A percentile compares a stretch with the other conserved stretches of the same genome.
Evolutionary conservation across 2,888 invertebrate genomes (phyloP).

Genomic region (Hydropsyche betteni): DNA sequence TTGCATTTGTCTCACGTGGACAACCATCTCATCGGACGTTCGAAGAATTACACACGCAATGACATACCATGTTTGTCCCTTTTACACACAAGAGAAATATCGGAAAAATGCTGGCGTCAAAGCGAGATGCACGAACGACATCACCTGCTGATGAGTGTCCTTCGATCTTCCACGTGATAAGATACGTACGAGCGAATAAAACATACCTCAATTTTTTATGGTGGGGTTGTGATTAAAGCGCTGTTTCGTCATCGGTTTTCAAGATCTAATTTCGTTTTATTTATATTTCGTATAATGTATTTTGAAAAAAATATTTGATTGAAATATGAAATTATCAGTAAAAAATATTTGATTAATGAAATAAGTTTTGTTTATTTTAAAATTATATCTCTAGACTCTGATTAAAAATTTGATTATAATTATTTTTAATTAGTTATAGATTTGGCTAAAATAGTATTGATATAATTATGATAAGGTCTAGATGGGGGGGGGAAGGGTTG

Average conservation of each 20-base stretch:
- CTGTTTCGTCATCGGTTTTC: not conserved
- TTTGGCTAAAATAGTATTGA: too few species aligned
- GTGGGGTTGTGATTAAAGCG: not conserved
- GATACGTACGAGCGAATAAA: conserved; percentile 29
- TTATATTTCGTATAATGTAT: too few species aligned
- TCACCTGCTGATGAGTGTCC: conserved; percentile 27
- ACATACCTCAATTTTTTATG: conserved; percentile 9
- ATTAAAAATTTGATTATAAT: too few species aligned
- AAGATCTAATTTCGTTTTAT: not conserved
- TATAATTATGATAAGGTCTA: too few species aligned
- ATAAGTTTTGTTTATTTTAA: too few species aligned
- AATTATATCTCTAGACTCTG: too few species aligned
- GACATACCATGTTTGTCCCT: not conserved
- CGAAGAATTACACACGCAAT: conserved; percentile 8
- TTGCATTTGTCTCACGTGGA: not conserved
- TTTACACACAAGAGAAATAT: not conserved
- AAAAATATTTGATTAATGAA: too few species aligned
- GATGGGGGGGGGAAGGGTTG: too few species aligned
- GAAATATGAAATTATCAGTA: not conserved
- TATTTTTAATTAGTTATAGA: too few species aligned
- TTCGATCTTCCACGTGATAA: conserved; percentile 28
- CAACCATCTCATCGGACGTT: not conserved
- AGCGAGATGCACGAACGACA: conserved; percentile 1
- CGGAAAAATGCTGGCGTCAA: too few species aligned
- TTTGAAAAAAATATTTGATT: conserved; percentile 2